Conservation (phyloP, 1,140 invertebrate species). For the Philopotamus ludificatus region DNA sequence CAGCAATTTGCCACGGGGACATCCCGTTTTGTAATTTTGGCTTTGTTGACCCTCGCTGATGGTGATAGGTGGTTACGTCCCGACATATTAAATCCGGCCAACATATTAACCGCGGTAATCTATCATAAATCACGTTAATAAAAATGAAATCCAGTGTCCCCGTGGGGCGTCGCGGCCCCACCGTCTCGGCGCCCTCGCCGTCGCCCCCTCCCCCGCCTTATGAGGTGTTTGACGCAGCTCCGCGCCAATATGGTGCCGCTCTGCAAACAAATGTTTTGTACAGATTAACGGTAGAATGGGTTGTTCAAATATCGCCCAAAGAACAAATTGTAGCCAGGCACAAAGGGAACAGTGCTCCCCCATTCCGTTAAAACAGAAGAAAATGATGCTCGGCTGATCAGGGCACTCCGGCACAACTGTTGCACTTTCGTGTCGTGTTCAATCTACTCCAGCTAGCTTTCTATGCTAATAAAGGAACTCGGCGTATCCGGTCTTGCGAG, state of each 20-base stretch:
- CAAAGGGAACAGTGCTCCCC: background rate
- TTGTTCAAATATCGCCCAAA: conserved; percentile 21
- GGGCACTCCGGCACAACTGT: background rate
- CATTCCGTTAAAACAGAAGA: background rate
- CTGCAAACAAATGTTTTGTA: conserved; percentile 30
- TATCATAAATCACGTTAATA: no score
- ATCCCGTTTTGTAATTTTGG: no score
- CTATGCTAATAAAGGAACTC: background rate
- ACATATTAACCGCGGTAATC: no score
- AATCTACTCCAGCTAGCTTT: background rate
- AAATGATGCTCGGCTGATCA: background rate
- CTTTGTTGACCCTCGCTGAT: no score
- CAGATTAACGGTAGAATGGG: conserved; percentile 25
- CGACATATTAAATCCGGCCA: no score
- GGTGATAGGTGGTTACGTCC: no score
- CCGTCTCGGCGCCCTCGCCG: no score
- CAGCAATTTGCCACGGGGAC: no score
- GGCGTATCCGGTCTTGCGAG: no score
- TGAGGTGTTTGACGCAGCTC: conserved; percentile 5
- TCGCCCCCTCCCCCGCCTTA: background rate
- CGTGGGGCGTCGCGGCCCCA: no score
- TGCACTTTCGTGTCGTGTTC: background rate
- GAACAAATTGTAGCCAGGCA: background rate
- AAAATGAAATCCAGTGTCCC: no score
- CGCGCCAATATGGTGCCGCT: conserved; percentile 15